Evolutionary conservation across 2,888 invertebrate species (phyloP).

Genomic region (Chrysolina americana): DNA sequence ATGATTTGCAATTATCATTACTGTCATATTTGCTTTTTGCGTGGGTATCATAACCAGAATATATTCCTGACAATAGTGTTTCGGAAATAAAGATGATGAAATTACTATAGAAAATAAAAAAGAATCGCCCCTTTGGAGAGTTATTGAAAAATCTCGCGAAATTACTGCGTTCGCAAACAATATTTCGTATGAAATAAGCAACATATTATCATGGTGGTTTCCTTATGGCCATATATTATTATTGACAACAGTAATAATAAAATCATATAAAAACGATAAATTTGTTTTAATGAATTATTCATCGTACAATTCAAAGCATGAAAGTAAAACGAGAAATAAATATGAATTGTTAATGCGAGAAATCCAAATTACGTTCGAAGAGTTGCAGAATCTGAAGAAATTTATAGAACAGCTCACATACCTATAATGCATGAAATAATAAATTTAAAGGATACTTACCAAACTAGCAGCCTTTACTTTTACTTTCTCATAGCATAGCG

Average conservation of each 20-base stretch:
- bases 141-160: too few relatives aligned
- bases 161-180: not conserved
- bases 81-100: too few relatives aligned
- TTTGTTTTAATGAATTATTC: conserved; percentile 14
- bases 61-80: too few relatives aligned
- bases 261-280: conserved; percentile 3
- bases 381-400: conserved; percentile 12
- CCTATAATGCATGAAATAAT: conserved; percentile 13
- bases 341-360: conserved; percentile 12
- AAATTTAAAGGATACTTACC: conserved; percentile 6
- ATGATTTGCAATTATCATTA: too few relatives aligned
- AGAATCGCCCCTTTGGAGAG: too few relatives aligned
- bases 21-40: too few relatives aligned
- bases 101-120: too few relatives aligned
- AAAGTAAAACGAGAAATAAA: conserved; percentile 14
- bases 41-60: too few relatives aligned
- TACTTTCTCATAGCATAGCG: conserved; percentile 4
- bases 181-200: not conserved
- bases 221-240: not conserved
- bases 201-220: not conserved
- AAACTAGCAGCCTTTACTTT: conserved; percentile 5
- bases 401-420: conserved; percentile 15
- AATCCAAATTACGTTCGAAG: conserved; percentile 5
- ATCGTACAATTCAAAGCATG: not conserved
- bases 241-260: not conserved